These are phyloP conservation scores for Taxidea taxus DNA, from an alignment of 2,113 vertebrate species.

Conservation along the genomic window DNA sequence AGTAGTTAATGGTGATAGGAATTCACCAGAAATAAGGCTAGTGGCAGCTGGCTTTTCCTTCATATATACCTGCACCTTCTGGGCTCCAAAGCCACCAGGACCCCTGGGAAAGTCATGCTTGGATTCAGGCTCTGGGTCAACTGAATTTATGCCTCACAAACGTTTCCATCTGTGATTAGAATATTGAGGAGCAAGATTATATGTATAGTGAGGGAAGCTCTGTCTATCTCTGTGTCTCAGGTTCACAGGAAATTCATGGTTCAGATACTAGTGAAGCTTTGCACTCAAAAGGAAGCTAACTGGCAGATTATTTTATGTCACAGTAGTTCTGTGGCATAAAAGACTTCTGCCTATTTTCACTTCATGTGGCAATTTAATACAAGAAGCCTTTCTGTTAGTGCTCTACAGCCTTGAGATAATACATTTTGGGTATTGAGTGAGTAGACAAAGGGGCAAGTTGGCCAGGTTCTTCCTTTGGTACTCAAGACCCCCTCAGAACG, in stretches of 20 bases:
- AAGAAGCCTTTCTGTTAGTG: background rate
- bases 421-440: too few species aligned
- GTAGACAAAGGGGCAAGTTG: background rate
- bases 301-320: background rate
- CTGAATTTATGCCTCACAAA: background rate
- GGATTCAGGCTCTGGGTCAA: background rate
- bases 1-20: background rate
- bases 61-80: background rate
- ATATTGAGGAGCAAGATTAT: background rate
- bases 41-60: background rate
- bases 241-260: background rate
- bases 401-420: background rate
- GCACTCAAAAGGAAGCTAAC: background rate
- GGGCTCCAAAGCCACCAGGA: background rate
- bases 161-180: background rate
- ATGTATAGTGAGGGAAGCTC: rapidly evolving
- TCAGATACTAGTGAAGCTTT: background rate
- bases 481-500: too few species aligned
- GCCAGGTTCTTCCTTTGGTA: background rate
- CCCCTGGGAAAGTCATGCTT: background rate
- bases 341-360: background rate
- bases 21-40: background rate
- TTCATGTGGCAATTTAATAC: background rate
- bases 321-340: background rate
- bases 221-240: too few species aligned